A percentile compares a stretch with the other conserved stretches of the same genome.
Conservation (phyloP, 2,797 vertebrate species). For the Acanthiza pusilla region DNA sequence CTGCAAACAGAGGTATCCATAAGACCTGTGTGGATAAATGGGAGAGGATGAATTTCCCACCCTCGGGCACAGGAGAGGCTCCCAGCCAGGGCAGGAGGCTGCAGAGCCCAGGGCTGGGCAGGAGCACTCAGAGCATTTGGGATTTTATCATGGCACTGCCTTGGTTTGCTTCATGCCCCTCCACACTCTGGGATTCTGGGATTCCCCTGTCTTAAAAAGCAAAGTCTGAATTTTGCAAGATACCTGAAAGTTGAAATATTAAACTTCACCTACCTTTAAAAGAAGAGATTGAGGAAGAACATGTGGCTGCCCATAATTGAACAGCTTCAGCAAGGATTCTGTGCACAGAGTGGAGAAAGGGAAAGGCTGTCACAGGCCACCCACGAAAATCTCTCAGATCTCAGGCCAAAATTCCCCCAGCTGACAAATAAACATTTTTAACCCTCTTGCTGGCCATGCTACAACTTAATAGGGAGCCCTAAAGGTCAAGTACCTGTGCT, state of each 20-base stretch:
- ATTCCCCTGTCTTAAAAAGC: neutral
- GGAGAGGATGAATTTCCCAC: neutral
- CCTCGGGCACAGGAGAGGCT: too few relatives aligned
- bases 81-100: neutral
- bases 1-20: fast-evolving
- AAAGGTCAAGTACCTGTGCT: neutral
- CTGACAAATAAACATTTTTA: neutral
- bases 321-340: neutral
- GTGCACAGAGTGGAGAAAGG: neutral
- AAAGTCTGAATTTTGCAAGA: neutral
- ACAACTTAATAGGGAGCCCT: fast-evolving
- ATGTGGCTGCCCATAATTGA: fast-evolving
- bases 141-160: neutral
- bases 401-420: neutral
- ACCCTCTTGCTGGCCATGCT: neutral
- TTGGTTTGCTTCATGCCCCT: neutral
- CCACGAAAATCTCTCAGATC: neutral
- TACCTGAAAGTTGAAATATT: neutral
- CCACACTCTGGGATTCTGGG: too few relatives aligned
- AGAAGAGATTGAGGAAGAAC: neutral
- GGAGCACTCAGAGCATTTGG: neutral
- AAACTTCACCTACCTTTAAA: neutral
- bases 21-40: neutral
- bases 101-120: neutral
- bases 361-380: neutral